A percentile compares a stretch with the other conserved stretches of the same genome.
Conservation (phyloP, 2,113 vertebrate species). For the Gadus chalcogrammus region DNA sequence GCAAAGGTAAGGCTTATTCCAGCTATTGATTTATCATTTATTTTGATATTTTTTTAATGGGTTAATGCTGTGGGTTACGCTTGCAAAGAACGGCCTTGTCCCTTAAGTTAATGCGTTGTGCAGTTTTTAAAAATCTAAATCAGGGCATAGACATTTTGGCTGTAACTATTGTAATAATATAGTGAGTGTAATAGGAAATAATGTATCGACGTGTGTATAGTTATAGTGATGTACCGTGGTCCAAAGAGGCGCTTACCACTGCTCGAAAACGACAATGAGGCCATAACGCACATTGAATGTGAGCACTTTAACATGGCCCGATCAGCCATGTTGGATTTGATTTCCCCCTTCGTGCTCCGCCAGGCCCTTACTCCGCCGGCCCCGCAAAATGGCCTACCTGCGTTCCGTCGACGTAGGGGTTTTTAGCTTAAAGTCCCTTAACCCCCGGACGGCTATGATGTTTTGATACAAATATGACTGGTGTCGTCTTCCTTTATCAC, state of each 20-base stretch:
- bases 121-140: no score
- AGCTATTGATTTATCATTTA: background rate
- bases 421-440: background rate
- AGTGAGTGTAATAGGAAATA: no score
- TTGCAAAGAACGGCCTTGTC: conserved; percentile 36
- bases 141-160: no score
- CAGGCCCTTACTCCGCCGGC: background rate
- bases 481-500: no score
- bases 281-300: no score
- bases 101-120: conserved; percentile 3
- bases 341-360: background rate
- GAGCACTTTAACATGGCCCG: background rate
- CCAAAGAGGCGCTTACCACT: no score
- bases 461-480: no score
- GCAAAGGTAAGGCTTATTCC: conserved; percentile 66
- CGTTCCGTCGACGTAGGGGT: conserved; percentile 15
- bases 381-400: conserved; percentile 51
- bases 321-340: conserved; percentile 58
- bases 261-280: no score
- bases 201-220: no score
- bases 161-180: no score
- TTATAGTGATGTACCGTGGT: no score
- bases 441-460: no score
- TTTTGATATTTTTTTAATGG: background rate
- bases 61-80: conserved; percentile 17